Base-by-base conservation (phyloP, 2,888 invertebrate genomes). In the Pasiphila rectangulata region DNA sequence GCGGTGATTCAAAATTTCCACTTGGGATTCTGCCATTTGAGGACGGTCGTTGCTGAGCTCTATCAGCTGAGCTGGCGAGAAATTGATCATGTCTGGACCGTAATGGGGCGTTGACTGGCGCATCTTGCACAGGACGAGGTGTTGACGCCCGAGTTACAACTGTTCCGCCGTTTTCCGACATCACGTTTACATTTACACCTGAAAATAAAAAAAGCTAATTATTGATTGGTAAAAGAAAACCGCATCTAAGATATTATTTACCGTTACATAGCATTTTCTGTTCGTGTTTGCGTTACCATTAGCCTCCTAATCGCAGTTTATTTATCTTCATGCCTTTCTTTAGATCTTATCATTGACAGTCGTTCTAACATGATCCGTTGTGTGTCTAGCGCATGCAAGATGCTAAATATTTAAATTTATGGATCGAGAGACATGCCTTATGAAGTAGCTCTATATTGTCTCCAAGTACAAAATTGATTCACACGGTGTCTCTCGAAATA, bases 1-100 rank as follows among this genome's bases (percentile, higher is more conserved):
- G 88, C 54, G 93, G 91, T 5, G 93, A 90, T 46, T 93, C 93
- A 57, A 91, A 93, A 57, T 84, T 91, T 40, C 89, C 87, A 43
- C 79, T 83, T 21, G 87, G 79, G 52, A 83, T 84, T 58, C 90
- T 85, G 27, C 90, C 89, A 45, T 83, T 90, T 12, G 91, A 91
- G 1, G 87, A 78, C 51, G 89, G 83, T 58, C 86, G 72, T 63
- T 80, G 79, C 54, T 82, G 85, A 20, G 76, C 77, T 73, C 86
- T 74, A 53, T 87, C 87, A 38, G 89, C 83, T 36, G 91, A 83
- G 59, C 90, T 90, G 49, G 90, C 90, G 56, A 91, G 81, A 73
- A 92, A 90, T 75, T 91, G 90, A 65, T 92, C 89, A 90, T 91
- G 89, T 79, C 91, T 83, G 51, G 91, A 89, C 64, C 89, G 69